A percentile compares a stretch with the other conserved stretches of the same genome.
These are phyloP conservation scores for Glossophaga mutica DNA, from an alignment of 2,797 vertebrate genomes.

Conservation along the genomic window DNA sequence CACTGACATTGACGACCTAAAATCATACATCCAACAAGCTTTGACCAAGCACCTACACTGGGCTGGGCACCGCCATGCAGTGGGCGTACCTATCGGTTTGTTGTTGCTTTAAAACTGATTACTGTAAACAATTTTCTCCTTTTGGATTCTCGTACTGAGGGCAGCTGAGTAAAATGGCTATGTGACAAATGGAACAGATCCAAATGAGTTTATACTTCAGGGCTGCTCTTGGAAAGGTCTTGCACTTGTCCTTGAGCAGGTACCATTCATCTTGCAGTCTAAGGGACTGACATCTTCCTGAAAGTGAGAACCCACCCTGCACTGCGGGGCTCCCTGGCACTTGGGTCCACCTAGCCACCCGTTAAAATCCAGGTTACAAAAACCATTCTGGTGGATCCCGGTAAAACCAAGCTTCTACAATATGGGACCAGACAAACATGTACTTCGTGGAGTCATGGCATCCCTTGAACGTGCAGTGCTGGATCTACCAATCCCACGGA, in stretches of 20 bases:
- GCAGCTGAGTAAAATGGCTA: not conserved
- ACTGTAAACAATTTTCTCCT: not conserved
- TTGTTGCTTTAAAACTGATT: not conserved
- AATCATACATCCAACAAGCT: not conserved
- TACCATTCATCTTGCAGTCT: not conserved
- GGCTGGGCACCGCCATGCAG: not conserved
- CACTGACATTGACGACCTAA: not conserved
- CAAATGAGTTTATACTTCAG: not conserved
- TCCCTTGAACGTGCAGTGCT: not conserved
- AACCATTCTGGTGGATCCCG: not conserved
- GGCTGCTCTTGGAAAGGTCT: not conserved
- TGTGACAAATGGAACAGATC: not conserved
- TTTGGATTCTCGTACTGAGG: not conserved
- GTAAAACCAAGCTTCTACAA: not conserved
- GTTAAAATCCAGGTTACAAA: not conserved
- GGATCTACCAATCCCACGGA: conserved; percentile 34
- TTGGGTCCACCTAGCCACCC: not conserved
- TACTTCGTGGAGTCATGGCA: not conserved
- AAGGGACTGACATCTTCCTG: not conserved
- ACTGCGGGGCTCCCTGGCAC: not conserved
- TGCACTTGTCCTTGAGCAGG: not conserved
- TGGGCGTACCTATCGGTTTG: not conserved
- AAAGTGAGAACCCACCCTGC: not conserved
- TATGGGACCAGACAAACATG: not conserved
- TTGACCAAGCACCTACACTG: not conserved